Base-by-base conservation (phyloP, 2,797 vertebrate species). In the Eulemur mongoz region DNA sequence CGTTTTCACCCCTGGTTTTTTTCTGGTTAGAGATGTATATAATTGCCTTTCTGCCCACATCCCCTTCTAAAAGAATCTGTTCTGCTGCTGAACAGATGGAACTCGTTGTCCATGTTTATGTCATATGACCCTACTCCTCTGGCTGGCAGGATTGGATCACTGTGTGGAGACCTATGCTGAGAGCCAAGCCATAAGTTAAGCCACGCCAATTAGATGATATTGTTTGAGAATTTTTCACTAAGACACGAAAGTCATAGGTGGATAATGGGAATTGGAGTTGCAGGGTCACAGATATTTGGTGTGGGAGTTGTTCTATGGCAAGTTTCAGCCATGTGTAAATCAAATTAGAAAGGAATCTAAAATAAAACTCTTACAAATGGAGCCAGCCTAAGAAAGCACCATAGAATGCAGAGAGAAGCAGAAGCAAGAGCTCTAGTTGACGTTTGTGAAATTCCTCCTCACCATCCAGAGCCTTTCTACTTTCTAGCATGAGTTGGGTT, bases 61-160 rank as follows among this genome's bases (percentile, higher is more conserved):
- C 6, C 14, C 23, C 43, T 95, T 80, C 97, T 92, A 81, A 95
- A 97, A 92, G 61, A 67, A 86, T 92, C 82, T 97, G 69, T 93
- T 92, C 61, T 69, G 45, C 32, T 86, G n/a, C 61, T 54, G 89
- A 96, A 59, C 79, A 97, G 82, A 91, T 80, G 57, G 75, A 43
- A 57, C 59, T 85, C 13, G 13, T 75, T 12, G 70, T 35, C 57
- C 70, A 43, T n/a, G 75, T 52, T 89, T 76, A 15, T n/a, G 65
- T 92, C 93, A 84, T n/a, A 40, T 69, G 54, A 82, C 57, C 65
- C 13, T 70, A 35, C 18, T 76, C 30, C 27, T 65, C 48, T 75
- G 20, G 23, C 15, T 88, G 12, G 13, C 30, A 22, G 43, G 12
- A 38, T 40, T 80, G 35, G 75, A 50, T 57, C 12, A 14, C 5